phyloP scores from a whole-genome alignment of 2,113 vertebrate species.

The Thamnophis sirtalis region DNA sequence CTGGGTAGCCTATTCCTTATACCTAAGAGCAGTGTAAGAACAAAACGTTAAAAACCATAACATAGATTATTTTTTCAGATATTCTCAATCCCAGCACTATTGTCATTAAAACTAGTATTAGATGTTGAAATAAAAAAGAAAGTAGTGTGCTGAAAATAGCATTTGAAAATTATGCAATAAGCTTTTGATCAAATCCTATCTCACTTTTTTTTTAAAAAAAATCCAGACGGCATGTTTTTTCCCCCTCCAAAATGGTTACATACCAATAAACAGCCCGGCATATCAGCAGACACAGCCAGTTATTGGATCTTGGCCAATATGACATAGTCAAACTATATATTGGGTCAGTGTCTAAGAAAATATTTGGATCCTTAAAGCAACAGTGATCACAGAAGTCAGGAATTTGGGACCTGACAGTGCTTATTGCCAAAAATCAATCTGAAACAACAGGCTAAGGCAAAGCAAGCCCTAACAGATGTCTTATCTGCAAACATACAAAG shows the following conservation, averaged over 20 bases:
- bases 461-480: neutral
- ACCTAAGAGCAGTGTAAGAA: neutral
- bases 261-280: neutral
- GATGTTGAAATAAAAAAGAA: neutral
- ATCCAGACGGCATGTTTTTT: neutral
- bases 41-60: neutral
- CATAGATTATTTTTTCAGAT: neutral
- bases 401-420: neutral
- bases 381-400: neutral
- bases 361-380: slow-evolving; percentile 4
- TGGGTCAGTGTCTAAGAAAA: slow-evolving; percentile 13
- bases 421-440: neutral
- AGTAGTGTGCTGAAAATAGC: neutral
- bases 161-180: neutral
- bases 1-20: neutral
- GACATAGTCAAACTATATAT: neutral
- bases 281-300: neutral
- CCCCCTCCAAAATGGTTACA: neutral
- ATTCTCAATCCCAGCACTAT: neutral
- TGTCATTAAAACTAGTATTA: neutral
- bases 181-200: neutral
- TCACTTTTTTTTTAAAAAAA: neutral
- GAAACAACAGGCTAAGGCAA: neutral
- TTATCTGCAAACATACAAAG: slow-evolving; percentile 21
- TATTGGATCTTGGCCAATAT: neutral